A percentile compares a stretch with the other conserved stretches of the same genome.
Evolutionary conservation across 1,140 invertebrate species (phyloP).

Genomic region (Trigoniulus corallinus): DNA sequence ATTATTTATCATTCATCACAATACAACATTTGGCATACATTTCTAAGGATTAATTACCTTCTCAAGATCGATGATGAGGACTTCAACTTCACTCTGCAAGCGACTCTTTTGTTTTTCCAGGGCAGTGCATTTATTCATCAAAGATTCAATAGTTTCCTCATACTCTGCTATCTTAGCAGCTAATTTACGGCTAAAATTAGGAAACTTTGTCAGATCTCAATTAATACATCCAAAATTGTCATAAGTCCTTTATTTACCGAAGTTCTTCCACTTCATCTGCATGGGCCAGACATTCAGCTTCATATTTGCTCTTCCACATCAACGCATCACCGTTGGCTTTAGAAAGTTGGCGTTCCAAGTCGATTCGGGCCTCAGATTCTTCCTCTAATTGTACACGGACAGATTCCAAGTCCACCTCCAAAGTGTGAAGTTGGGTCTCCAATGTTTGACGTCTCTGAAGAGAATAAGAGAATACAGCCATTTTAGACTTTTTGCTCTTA

Average conservation of each 20-base stretch:
- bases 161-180: conserved; percentile 78
- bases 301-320: conserved; percentile 81
- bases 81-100: conserved; percentile 87
- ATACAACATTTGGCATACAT: neutral
- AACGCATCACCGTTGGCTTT: conserved; percentile 74
- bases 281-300: conserved; percentile 72
- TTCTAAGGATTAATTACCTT: conserved; percentile 42
- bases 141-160: conserved; percentile 84
- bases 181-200: conserved; percentile 53
- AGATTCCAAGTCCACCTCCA: conserved; percentile 83
- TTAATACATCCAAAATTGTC: neutral
- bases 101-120: conserved; percentile 91
- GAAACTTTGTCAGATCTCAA: neutral
- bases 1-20: too few species aligned
- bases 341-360: conserved; percentile 83
- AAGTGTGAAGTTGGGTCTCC: conserved; percentile 69
- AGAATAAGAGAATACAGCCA: too few species aligned
- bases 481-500: too few species aligned
- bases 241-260: conserved; percentile 31
- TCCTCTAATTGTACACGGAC: conserved; percentile 84
- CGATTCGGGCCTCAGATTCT: conserved; percentile 84
- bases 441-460: conserved; percentile 59
- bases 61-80: conserved; percentile 92
- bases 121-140: conserved; percentile 79
- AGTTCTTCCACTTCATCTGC: conserved; percentile 86